phyloP scores from a whole-genome alignment of 2,113 vertebrate genomes.

The Lophotis ruficrista region DNA sequence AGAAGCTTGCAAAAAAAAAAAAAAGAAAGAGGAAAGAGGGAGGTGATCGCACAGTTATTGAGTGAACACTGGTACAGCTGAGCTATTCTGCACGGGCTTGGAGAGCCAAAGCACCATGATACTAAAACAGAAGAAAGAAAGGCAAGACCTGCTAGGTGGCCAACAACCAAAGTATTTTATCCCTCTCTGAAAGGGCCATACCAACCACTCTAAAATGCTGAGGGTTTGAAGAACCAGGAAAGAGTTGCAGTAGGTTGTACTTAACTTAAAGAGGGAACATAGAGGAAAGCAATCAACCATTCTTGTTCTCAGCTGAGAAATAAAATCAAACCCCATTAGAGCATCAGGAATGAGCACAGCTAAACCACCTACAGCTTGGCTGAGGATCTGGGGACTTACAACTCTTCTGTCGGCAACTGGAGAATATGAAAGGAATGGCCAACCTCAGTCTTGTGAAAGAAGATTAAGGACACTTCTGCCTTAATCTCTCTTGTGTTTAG shows the following conservation, averaged over 20 bases:
- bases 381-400: not conserved
- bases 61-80: not conserved
- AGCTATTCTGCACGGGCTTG: not conserved
- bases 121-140: not conserved
- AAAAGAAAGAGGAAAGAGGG: not conserved
- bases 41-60: not conserved
- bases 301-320: not conserved
- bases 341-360: not conserved
- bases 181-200: not conserved
- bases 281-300: not conserved
- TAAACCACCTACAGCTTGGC: not conserved
- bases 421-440: not conserved
- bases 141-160: not conserved
- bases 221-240: not conserved
- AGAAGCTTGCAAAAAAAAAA: not conserved
- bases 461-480: not conserved
- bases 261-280: not conserved
- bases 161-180: not conserved
- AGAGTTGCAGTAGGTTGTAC: not conserved
- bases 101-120: not conserved
- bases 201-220: not conserved
- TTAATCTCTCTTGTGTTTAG: not conserved
- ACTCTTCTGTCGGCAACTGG: not conserved
- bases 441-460: not conserved
- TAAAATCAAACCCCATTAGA: not conserved